phyloP scores from a whole-genome alignment of 2,888 invertebrate genomes.

The Pinctada fucata region DNA sequence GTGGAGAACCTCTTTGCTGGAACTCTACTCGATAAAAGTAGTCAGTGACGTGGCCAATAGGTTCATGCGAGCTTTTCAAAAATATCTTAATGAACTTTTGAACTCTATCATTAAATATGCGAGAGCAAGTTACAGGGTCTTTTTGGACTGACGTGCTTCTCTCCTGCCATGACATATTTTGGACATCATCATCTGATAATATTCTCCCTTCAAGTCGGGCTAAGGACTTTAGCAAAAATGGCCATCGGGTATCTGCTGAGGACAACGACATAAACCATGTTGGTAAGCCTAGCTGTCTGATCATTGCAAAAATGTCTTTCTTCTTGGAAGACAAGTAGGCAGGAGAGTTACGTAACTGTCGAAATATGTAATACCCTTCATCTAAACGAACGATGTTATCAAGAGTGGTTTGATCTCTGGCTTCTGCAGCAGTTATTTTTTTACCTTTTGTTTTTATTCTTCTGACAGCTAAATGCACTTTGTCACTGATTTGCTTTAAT shows the following conservation, averaged over 20 bases:
- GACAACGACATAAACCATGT: slow-evolving; percentile 45
- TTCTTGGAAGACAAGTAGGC: slow-evolving; percentile 25
- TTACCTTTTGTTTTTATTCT: slow-evolving; percentile 33
- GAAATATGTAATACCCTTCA: slow-evolving; percentile 67
- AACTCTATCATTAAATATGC: slow-evolving; percentile 41
- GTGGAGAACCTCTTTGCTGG: slow-evolving; percentile 43
- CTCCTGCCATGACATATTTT: slow-evolving; percentile 29
- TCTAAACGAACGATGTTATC: slow-evolving; percentile 59
- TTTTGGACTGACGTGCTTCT: slow-evolving; percentile 36
- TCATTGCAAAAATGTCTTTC: slow-evolving; percentile 49
- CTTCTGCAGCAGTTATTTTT: slow-evolving; percentile 36
- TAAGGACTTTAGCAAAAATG: slow-evolving; percentile 36
- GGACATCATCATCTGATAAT: neutral
- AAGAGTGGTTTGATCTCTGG: slow-evolving; percentile 13
- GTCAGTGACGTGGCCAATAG: slow-evolving; percentile 45
- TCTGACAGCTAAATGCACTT: slow-evolving; percentile 43
- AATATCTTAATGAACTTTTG: slow-evolving; percentile 35
- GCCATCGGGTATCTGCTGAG: slow-evolving; percentile 47
- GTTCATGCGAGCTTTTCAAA: slow-evolving; percentile 18
- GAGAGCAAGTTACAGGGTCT: slow-evolving; percentile 47
- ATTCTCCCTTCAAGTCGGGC: slow-evolving; percentile 26
- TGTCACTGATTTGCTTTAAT: slow-evolving; percentile 43
- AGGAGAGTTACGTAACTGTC: slow-evolving; percentile 35
- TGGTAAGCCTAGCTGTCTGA: slow-evolving; percentile 46
- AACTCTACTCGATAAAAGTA: slow-evolving; percentile 43